phyloP scores from a whole-genome alignment of 2,888 invertebrate genomes.

The Thalpophila matura region DNA sequence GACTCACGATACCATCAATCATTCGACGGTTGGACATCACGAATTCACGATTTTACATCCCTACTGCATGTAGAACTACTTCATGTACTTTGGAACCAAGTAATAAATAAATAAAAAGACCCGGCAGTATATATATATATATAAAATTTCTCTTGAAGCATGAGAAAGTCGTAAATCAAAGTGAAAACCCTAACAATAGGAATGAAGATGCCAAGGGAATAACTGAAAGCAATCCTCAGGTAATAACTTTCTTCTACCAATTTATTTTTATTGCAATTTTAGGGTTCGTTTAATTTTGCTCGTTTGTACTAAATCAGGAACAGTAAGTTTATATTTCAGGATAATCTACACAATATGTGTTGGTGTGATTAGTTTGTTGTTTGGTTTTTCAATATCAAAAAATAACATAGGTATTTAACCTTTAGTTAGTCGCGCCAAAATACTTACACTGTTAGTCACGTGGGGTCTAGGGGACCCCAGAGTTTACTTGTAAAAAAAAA shows the following conservation, averaged over 20 bases:
- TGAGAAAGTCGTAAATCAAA: slow-evolving; percentile 41
- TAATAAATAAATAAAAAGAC: slow-evolving; percentile 6
- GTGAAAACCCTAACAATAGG: slow-evolving; percentile 36
- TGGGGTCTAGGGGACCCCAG: too few relatives aligned
- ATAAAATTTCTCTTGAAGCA: too few relatives aligned
- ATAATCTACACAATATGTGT: too few relatives aligned
- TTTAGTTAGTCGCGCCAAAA: too few relatives aligned
- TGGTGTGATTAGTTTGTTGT: slow-evolving; percentile 7
- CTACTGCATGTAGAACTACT: slow-evolving; percentile 21
- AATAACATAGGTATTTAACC: too few relatives aligned
- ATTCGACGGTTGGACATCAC: slow-evolving; percentile 49
- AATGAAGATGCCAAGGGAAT: slow-evolving; percentile 46
- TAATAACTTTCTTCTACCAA: slow-evolving; percentile 47
- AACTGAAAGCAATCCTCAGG: slow-evolving; percentile 48
- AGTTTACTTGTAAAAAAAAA: too few relatives aligned
- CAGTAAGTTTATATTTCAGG: background rate
- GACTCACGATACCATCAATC: slow-evolving; percentile 65
- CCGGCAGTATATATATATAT: slow-evolving; percentile 22
- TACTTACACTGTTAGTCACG: too few relatives aligned
- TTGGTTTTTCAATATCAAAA: slow-evolving; percentile 13
- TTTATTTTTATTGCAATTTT: slow-evolving; percentile 47
- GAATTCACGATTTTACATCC: slow-evolving; percentile 49
- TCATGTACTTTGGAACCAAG: slow-evolving; percentile 19
- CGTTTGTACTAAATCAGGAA: background rate
- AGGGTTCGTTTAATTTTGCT: slow-evolving; percentile 31